A percentile compares a stretch with the other conserved stretches of the same genome.
Conservation (phyloP, 2,797 vertebrate species). For the Gadopsis bispinosus region DNA sequence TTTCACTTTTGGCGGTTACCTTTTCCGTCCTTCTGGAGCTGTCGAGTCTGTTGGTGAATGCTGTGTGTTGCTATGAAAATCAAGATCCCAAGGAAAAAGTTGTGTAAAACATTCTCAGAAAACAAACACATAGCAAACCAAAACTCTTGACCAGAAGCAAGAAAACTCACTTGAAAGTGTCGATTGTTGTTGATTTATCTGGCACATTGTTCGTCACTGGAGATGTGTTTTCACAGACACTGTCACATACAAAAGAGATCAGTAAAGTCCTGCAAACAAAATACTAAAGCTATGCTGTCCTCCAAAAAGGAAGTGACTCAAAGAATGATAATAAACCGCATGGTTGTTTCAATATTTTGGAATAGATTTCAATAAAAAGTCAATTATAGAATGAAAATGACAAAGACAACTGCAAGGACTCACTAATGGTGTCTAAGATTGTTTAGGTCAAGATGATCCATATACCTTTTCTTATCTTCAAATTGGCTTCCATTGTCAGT, state of each 20-base stretch:
- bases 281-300: background rate
- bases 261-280: conserved; percentile 1
- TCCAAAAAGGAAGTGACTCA: background rate
- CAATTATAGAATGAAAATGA: background rate
- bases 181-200: conserved; percentile 36
- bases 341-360: background rate
- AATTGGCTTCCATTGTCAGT: conserved; percentile 25
- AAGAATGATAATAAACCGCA: conserved; percentile 5
- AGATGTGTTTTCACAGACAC: conserved; percentile 48
- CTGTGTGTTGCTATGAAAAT: conserved; percentile 41
- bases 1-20: conserved; percentile 38
- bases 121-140: background rate
- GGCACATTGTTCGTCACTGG: conserved; percentile 31
- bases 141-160: background rate
- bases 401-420: background rate
- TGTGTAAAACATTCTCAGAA: background rate
- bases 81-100: background rate
- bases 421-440: background rate
- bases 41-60: background rate
- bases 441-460: background rate
- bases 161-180: conserved; percentile 57
- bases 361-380: background rate
- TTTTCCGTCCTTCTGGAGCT: conserved; percentile 48
- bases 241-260: conserved; percentile 40
- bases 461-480: conserved; percentile 66